Conservation (phyloP, 1,140 invertebrate species). For the Scaptomyza hsui region DNA sequence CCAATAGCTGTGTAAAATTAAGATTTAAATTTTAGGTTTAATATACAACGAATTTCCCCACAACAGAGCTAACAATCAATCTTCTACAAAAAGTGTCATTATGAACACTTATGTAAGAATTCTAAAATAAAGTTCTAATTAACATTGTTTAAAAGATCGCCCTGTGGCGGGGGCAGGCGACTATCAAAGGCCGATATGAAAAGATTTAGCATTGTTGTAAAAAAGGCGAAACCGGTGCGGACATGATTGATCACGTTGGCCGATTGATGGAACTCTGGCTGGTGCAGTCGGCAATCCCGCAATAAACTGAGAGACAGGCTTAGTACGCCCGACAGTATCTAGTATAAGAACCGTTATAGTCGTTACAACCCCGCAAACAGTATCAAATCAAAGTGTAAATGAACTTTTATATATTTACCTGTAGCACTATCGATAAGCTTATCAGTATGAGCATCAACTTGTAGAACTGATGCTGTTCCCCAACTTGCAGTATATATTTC, state of each 20-base stretch:
- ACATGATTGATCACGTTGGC: conserved; percentile 89
- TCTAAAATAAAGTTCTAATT: conserved; percentile 35
- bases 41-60: conserved; percentile 1
- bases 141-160: conserved; percentile 54
- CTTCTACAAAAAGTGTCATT: not conserved
- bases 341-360: conserved; percentile 21
- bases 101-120: not conserved
- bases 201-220: conserved; percentile 91
- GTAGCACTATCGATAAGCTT: conserved; percentile 92
- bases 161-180: conserved; percentile 70
- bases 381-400: not conserved
- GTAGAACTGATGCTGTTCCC: conserved; percentile 93
- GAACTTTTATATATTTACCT: conserved; percentile 88
- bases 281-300: conserved; percentile 90
- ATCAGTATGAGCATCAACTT: conserved; percentile 92
- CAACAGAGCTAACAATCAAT: no score
- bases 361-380: conserved; percentile 33
- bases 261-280: conserved; percentile 87
- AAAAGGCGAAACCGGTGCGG: conserved; percentile 89
- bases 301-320: conserved; percentile 90
- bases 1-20: conserved; percentile 87
- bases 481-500: conserved; percentile 93
- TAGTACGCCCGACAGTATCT: conserved; percentile 87
- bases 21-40: conserved; percentile 45
- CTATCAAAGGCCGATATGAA: conserved; percentile 91